Base-by-base conservation (phyloP, 2,113 vertebrate species). In the Grantiella picta region DNA sequence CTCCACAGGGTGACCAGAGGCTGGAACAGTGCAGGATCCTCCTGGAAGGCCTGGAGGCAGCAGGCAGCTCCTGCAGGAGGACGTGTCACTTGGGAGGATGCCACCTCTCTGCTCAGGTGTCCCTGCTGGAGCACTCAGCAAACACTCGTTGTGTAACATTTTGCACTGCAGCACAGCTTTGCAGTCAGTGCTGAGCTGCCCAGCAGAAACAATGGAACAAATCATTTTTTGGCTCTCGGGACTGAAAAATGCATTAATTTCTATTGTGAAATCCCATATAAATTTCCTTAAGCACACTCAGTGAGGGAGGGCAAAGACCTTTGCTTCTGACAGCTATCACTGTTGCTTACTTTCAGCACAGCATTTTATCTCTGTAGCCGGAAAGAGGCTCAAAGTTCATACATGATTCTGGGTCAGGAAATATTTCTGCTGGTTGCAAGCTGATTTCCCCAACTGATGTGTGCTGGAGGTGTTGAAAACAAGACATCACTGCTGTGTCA, bases 381-480 rank as follows among this genome's bases (percentile, higher is more conserved):
- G 63, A 76, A 76, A 95, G 73, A 80, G 53, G 73, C 73, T 89
- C 11, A 0, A 72, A 79, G 73, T 96, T 89, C 77, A 72, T 42
- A 69, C 50, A 87, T 65, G 69, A 94, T 96, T 95, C 84, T 87
- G 78, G 93, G 91, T 95, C 91, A 95, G 82, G 93, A 92, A 95
- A 92, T 90, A 89, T 80, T 96, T 96, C 78, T 94, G 53, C 33
- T 65, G 63, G 50, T 42, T 91, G 84, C 57, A 78, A 44, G 69
- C 73, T 82, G 68, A 72, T 86, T 86, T 83, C 81, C 40, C 36
- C 40, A 23, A 50, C 53, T 79, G 56, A 63, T 40, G 29, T 8
- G 4, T 4, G 36, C 66, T 76, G 73, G 78, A 95, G 89, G 93
- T 95, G 93, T 85, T 44, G 78, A 66, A 70, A 87, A 38, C n/a